Base-by-base conservation (phyloP, 2,797 vertebrate species). In the Hozukius guyotensis region DNA sequence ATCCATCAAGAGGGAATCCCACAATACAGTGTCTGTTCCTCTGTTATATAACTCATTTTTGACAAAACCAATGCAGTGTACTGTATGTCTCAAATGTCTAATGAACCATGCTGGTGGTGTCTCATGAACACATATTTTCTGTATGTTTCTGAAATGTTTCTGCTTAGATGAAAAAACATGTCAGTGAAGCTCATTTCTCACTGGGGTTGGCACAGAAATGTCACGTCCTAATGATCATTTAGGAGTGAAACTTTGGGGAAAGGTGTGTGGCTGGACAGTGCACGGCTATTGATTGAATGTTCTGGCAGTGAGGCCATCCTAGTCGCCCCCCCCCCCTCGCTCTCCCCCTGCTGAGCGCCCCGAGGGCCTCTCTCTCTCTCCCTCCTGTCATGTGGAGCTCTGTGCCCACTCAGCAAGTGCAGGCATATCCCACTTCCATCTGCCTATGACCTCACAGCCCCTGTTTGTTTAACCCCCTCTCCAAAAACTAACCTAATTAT, bases 381-480 rank as follows among this genome's bases (percentile, higher is more conserved):
- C 85, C 90, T 77, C 87, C 92, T 87, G 93, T 96, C 94, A 95
- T 93, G 91, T 95, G 93, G 90, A 93, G 94, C 91, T 90, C 91
- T 88, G 92, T 96, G 95, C 96, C 95, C 95, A 96, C 95, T 95
- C 95, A 96, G 96, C 96, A 96, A 96, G 96, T 95, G 94, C 92
- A 95, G 95, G 91, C 95, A 94, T 93, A 95, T 96, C 95, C 95
- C 89, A 93, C 94, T 95, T 95, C 93, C 93, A 95, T 95, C 93
- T 95, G 93, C 92, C 89, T 93, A 94, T 96, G 95, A 95, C 95
- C 96, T 95, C 94, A 95, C 92, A 93, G 92, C 89, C 90, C 92
- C 93, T 95, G 95, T 96, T 95, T 95, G 94, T 95, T 95, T 96
- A 96, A 96, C 95, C 95, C 89, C 90, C 92, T 92, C 94, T 95